Conservation (phyloP, 2,113 vertebrate species). For the Antechinus stuartii region DNA sequence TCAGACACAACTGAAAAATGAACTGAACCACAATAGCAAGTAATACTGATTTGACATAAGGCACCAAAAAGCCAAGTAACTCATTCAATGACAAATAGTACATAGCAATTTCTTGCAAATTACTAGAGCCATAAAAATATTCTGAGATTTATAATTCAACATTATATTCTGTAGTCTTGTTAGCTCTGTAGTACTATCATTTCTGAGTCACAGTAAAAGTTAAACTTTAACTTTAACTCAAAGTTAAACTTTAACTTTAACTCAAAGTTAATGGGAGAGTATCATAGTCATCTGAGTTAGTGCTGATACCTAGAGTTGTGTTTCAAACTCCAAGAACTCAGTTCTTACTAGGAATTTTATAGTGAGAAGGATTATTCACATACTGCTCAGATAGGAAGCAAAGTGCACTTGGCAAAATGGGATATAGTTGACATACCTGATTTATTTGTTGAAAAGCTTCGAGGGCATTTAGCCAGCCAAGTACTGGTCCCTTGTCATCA, state of each 20-base stretch:
- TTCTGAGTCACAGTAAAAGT: background rate
- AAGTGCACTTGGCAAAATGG: accelerated
- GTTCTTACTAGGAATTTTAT: background rate
- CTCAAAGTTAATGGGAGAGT: too few relatives aligned
- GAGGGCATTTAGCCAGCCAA: slow-evolving; percentile 96
- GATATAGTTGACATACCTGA: slow-evolving; percentile 83
- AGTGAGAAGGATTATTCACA: too few relatives aligned
- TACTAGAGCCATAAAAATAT: background rate
- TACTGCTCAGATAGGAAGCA: accelerated
- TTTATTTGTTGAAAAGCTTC: slow-evolving; percentile 94
- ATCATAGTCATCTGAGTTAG: background rate
- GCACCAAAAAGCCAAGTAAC: background rate
- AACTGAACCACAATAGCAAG: too few relatives aligned
- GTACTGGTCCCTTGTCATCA: slow-evolving; percentile 97
- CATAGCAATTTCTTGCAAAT: accelerated
- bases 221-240: background rate
- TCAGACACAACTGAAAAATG: too few relatives aligned
- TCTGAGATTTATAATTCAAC: too few relatives aligned
- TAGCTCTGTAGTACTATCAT: background rate
- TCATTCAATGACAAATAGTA: background rate
- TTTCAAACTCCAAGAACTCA: background rate
- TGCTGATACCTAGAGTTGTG: accelerated
- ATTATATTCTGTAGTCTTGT: background rate
- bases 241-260: too few relatives aligned
- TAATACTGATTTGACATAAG: background rate